A percentile compares a stretch with the other conserved stretches of the same genome.
Evolutionary conservation across 1,140 invertebrate genomes (phyloP).

Genomic region (Cepaea nemoralis): DNA sequence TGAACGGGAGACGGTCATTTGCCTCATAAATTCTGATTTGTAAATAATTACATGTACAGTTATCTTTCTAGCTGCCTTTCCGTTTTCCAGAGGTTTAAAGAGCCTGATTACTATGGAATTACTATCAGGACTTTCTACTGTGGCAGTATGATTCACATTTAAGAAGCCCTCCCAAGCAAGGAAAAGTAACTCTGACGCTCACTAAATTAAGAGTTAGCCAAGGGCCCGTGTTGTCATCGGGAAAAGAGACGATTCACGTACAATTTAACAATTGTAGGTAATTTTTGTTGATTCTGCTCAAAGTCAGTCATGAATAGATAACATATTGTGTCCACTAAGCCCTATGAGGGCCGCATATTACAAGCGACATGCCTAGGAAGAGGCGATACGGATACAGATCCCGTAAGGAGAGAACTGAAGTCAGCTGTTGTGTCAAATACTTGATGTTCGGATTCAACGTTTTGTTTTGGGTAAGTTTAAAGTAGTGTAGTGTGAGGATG

Average conservation of each 20-base stretch:
- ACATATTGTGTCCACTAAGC: background rate
- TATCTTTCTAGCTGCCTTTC: too few species aligned
- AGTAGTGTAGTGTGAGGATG: too few species aligned
- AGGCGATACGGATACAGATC: constrained; percentile 34
- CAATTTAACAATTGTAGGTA: background rate
- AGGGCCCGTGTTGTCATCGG: constrained; percentile 1
- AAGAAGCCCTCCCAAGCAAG: too few species aligned
- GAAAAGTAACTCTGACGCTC: background rate
- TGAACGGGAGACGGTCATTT: too few species aligned
- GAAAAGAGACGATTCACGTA: background rate
- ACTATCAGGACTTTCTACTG: too few species aligned
- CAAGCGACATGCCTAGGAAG: constrained; percentile 17
- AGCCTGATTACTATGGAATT: too few species aligned
- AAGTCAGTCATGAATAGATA: constrained; percentile 14
- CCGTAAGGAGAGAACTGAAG: constrained; percentile 77
- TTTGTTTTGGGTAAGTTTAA: constrained; percentile 95
- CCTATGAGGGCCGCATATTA: background rate
- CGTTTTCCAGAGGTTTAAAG: too few species aligned
- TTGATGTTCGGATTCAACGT: constrained; percentile 97
- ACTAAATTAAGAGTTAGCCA: background rate
- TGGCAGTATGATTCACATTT: too few species aligned
- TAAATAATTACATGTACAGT: too few species aligned
- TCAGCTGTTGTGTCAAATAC: constrained; percentile 97
- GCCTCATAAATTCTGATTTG: too few species aligned
- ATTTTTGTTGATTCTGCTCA: background rate